Conservation (phyloP, 2,113 vertebrate genomes). For the Odocoileus hemionus region DNA sequence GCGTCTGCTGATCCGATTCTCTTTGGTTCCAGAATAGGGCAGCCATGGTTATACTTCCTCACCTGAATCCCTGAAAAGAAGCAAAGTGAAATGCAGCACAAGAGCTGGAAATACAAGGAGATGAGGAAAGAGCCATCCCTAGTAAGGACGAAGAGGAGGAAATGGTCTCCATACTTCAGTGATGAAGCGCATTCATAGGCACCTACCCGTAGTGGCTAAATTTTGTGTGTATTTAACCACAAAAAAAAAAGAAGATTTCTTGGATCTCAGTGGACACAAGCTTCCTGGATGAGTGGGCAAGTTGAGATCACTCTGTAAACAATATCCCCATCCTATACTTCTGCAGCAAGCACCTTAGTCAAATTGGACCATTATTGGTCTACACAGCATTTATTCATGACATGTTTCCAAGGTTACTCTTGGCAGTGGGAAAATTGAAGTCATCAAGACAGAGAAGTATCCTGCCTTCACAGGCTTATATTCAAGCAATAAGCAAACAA, state of each 20-base stretch:
- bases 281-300: not conserved
- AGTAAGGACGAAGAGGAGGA: rapidly evolving
- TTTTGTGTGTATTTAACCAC: not conserved
- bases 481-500: not conserved
- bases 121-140: rapidly evolving
- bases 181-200: rapidly evolving
- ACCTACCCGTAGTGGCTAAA: rapidly evolving
- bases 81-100: not conserved
- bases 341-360: not conserved
- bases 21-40: not conserved
- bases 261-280: not conserved
- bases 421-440: not conserved
- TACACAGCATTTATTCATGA: not conserved
- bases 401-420: not conserved
- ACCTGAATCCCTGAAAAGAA: not conserved
- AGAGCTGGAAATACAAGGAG: not conserved
- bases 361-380: not conserved
- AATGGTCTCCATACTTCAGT: not conserved
- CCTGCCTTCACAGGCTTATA: not conserved
- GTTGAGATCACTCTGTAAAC: not conserved
- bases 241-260: not conserved
- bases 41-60: not conserved
- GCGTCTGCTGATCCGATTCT: not conserved
- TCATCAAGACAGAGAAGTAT: not conserved
- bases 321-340: too few relatives aligned